Evolutionary conservation across 2,797 vertebrate genomes (phyloP), one percentile per base, ranked within the genome.

Genomic region (Phataginus tetradactyla): DNA sequence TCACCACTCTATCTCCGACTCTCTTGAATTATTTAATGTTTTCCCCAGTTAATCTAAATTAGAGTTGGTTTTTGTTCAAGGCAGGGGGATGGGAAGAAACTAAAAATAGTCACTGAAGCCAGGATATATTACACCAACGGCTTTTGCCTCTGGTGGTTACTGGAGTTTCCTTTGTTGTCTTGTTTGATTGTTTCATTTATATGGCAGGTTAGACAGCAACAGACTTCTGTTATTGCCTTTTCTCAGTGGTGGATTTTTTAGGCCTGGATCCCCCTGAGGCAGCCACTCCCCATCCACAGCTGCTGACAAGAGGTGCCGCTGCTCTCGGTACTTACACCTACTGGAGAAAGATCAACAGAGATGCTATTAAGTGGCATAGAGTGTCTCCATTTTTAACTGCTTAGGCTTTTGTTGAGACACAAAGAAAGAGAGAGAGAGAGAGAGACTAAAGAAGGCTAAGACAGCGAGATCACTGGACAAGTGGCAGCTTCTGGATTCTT

Each of bases 151-250:
- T 98, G 98, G 98, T 98, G 97, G 96, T 98, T 97, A 96, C 97
- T 92, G 98, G 98, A 98, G 98, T 98, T 98, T 98, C 97, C 98
- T 98, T 99, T 98, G 98, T 98, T 98, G 98, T 98, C 98, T 98
- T 98, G 97, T 98, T 98, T 98, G 98, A 99, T 99, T 99, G 98
- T 99, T 99, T 99, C 98, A 98, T 99, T 98, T 99, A 98, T 98
- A 98, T 98, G 98, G 98, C 98, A 98, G 98, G 98, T 98, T 98
- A 98, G 98, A 98, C 98, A 99, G 98, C 98, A 97, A 98, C 98
- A 98, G 98, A 98, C 98, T 98, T 98, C 98, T 98, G 98, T 99
- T 98, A 99, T 98, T 98, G 98, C 98, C 98, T 99, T 98, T 98
- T 97, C 98, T 98, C 97, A 92, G 98, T 27, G 71, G 98, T 98